Conservation (phyloP, 2,797 vertebrate genomes). For the Rhyacichthys aspro region DNA sequence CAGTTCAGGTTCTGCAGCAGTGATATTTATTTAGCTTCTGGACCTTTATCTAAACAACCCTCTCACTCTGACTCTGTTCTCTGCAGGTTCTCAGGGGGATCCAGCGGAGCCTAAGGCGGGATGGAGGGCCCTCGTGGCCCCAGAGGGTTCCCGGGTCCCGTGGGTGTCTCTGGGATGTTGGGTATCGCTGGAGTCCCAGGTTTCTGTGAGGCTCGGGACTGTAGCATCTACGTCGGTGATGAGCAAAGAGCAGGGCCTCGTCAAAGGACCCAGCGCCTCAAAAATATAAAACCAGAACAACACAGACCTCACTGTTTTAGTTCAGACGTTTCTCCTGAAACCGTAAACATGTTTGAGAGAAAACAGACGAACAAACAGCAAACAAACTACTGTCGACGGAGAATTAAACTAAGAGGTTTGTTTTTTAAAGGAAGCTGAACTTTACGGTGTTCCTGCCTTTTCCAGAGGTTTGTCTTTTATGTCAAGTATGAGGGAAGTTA, state of each 20-base stretch:
- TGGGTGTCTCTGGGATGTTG: slow-evolving; percentile 60
- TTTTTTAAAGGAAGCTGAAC: no score
- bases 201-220: slow-evolving; percentile 80
- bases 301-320: background rate
- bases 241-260: slow-evolving; percentile 77
- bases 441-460: no score
- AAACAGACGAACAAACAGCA: no score
- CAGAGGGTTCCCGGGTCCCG: slow-evolving; percentile 65
- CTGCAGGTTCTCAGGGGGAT: slow-evolving; percentile 75
- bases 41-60: no score
- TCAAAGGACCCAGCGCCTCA: slow-evolving; percentile 72
- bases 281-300: slow-evolving; percentile 67
- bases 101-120: slow-evolving; percentile 69
- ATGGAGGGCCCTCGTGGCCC: slow-evolving; percentile 69
- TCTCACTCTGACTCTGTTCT: background rate
- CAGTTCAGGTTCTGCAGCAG: no score
- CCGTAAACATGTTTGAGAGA: no score
- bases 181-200: slow-evolving; percentile 72
- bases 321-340: no score
- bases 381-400: no score
- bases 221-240: slow-evolving; percentile 73
- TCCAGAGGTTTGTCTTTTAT: no score
- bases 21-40: no score
- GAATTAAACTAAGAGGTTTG: no score
- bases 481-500: no score